A percentile compares a stretch with the other conserved stretches of the same genome.
These are phyloP conservation scores for Limnephilus rhombicus DNA, from an alignment of 2,888 invertebrate genomes.

Conservation along the genomic window DNA sequence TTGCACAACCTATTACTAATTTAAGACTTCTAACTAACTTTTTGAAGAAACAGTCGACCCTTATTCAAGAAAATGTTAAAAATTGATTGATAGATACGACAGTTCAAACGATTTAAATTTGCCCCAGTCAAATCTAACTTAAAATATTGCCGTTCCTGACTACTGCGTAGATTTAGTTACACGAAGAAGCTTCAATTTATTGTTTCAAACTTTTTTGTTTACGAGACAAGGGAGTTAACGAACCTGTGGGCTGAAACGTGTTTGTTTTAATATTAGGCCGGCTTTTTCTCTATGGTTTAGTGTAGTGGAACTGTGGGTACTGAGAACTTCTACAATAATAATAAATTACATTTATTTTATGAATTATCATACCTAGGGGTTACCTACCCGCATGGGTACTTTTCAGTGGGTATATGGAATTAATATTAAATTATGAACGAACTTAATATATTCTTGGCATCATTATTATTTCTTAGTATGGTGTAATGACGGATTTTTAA, in stretches of 20 bases:
- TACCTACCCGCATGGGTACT: background rate
- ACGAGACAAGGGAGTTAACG: background rate
- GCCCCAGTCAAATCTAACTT: background rate
- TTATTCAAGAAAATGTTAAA: too few species aligned
- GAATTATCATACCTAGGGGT: background rate
- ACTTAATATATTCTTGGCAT: background rate
- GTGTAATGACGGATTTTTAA: background rate
- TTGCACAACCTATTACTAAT: too few species aligned
- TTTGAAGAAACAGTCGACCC: too few species aligned
- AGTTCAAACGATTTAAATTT: background rate
- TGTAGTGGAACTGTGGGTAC: background rate
- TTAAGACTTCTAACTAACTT: too few species aligned
- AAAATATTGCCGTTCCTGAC: background rate
- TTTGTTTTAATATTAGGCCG: background rate
- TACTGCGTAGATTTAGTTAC: background rate
- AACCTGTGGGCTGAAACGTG: conserved; percentile 1
- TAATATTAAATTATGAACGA: background rate
- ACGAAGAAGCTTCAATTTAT: background rate
- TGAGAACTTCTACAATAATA: background rate
- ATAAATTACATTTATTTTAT: background rate
- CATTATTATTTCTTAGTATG: background rate
- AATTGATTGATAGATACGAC: background rate
- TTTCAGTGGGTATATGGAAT: background rate
- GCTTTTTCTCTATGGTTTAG: background rate
- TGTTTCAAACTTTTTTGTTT: background rate